Evolutionary conservation across 1,140 invertebrate species (phyloP).

Genomic region (Brachionus calyciflorus): DNA sequence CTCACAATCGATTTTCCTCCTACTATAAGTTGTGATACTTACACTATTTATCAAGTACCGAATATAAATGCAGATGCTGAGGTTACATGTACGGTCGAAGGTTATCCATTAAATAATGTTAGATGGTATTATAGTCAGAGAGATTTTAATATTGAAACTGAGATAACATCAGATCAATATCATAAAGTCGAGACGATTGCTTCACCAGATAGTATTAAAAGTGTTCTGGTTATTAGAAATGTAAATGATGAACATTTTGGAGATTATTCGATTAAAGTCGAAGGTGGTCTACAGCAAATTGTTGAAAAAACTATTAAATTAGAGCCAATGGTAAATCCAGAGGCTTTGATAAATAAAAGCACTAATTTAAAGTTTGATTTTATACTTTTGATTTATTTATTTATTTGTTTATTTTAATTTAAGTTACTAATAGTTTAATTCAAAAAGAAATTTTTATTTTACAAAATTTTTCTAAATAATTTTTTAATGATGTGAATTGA

Average conservation of each 20-base stretch:
- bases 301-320: slow-evolving; percentile 38
- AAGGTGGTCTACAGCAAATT: slow-evolving; percentile 37
- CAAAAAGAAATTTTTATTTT: no score
- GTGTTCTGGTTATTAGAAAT: slow-evolving; percentile 30
- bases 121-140: slow-evolving; percentile 38
- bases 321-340: slow-evolving; percentile 42
- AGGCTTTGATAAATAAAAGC: background rate
- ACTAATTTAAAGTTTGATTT: background rate
- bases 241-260: slow-evolving; percentile 42
- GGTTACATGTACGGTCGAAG: slow-evolving; percentile 40
- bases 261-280: slow-evolving; percentile 35
- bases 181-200: slow-evolving; percentile 38
- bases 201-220: slow-evolving; percentile 35
- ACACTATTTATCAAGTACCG: slow-evolving; percentile 30
- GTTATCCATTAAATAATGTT: slow-evolving; percentile 35
- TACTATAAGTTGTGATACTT: slow-evolving; percentile 18
- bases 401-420: background rate
- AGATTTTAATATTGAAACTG: slow-evolving; percentile 37
- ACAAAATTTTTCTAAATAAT: no score
- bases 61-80: slow-evolving; percentile 46
- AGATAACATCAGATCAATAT: slow-evolving; percentile 27
- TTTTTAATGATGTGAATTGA: no score
- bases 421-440: no score
- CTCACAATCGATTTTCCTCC: slow-evolving; percentile 41
- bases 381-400: background rate